A percentile compares a stretch with the other conserved stretches of the same genome.
These are phyloP conservation scores for Artemia sinica DNA, from an alignment of 2,888 invertebrate species.

Conservation along the genomic window DNA sequence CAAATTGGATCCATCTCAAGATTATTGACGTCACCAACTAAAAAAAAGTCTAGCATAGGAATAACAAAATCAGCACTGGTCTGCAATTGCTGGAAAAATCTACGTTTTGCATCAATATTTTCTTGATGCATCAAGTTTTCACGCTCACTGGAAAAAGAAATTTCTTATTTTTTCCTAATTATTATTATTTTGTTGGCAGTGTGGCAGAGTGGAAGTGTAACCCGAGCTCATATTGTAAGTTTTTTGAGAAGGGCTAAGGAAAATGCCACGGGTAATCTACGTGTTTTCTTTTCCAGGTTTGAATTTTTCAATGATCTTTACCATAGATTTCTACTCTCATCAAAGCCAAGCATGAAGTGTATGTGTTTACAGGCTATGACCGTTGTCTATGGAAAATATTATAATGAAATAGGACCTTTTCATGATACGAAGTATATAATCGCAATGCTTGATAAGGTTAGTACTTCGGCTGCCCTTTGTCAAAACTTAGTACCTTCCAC, in stretches of 20 bases:
- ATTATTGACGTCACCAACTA: too few relatives aligned
- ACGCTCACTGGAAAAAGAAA: too few relatives aligned
- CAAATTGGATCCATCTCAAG: too few relatives aligned
- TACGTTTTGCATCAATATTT: too few relatives aligned
- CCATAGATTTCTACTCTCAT: slow-evolving; percentile 80
- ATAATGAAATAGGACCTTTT: slow-evolving; percentile 88
- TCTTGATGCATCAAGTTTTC: too few relatives aligned
- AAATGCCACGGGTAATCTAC: neutral
- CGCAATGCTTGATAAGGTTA: slow-evolving; percentile 78
- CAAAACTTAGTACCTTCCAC: too few relatives aligned
- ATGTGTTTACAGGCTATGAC: slow-evolving; percentile 95
- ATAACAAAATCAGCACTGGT: too few relatives aligned
- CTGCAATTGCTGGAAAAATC: too few relatives aligned
- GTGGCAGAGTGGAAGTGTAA: too few relatives aligned
- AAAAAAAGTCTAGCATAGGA: too few relatives aligned
- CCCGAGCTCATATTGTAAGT: slow-evolving; percentile 13
- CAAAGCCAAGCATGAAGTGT: slow-evolving; percentile 78
- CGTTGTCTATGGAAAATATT: slow-evolving; percentile 89
- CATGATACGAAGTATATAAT: slow-evolving; percentile 90
- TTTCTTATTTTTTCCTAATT: too few relatives aligned
- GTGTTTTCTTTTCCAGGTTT: slow-evolving; percentile 40
- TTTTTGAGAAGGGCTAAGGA: neutral
- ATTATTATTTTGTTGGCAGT: too few relatives aligned
- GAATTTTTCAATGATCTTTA: slow-evolving; percentile 98
- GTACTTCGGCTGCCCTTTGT: slow-evolving; percentile 25